Evolutionary conservation across 2,797 vertebrate species (phyloP).

Genomic region (Acrossocheilus wenchowensis): DNA sequence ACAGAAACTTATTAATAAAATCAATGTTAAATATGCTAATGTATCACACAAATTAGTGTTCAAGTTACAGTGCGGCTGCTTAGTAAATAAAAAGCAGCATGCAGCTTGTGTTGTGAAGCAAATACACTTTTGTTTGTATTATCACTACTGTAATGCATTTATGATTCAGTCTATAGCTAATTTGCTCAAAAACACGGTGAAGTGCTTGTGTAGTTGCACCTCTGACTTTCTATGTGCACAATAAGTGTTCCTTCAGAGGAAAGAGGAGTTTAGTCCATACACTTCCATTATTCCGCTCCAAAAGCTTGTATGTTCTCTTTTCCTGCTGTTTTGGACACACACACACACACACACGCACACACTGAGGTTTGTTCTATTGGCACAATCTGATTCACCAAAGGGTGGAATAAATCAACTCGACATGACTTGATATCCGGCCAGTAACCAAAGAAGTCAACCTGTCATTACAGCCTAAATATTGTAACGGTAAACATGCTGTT

Average conservation of each 20-base stretch:
- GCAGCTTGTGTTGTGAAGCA: background rate
- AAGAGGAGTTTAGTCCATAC: background rate
- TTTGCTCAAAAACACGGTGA: background rate
- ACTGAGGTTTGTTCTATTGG: conserved; percentile 29
- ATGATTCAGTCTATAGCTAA: background rate
- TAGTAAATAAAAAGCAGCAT: conserved; percentile 14
- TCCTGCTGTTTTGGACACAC: conserved; percentile 1
- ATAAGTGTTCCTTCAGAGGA: background rate
- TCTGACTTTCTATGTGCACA: background rate
- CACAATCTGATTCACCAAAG: conserved; percentile 33
- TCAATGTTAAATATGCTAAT: background rate
- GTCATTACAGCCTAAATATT: conserved; percentile 38
- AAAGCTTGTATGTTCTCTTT: background rate
- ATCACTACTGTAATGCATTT: background rate
- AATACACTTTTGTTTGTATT: background rate
- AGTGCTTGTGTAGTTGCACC: background rate
- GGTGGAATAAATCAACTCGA: conserved; percentile 51
- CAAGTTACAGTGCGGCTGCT: background rate
- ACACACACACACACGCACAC: background rate
- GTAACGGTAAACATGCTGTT: conserved; percentile 14
- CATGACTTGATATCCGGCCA: conserved; percentile 46
- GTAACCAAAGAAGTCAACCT: conserved; percentile 51
- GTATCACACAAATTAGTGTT: background rate
- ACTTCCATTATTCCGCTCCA: conserved; percentile 2
- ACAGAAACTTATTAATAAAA: background rate